phyloP scores from a whole-genome alignment of 35 echinoderm and acorn worm species.

The Apostichopus japonicus region DNA sequence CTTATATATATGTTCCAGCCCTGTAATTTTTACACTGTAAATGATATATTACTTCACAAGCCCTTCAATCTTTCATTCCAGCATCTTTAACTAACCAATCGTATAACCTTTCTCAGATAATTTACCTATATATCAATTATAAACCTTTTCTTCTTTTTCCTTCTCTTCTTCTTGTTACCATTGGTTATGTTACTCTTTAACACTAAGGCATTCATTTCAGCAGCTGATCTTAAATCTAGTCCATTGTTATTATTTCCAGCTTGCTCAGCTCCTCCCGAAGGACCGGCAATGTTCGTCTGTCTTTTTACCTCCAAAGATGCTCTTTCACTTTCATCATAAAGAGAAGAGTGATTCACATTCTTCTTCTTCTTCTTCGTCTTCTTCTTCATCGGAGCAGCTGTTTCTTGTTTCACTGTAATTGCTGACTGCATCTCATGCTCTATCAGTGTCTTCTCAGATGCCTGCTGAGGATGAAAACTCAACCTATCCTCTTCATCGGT shows the following conservation, averaged over 20 bases:
- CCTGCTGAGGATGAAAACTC: too few species aligned
- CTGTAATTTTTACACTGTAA: too few species aligned
- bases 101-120: too few species aligned
- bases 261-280: not conserved
- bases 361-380: not conserved
- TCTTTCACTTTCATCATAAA: not conserved
- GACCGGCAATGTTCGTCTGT: not conserved
- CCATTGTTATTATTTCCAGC: not conserved
- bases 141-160: not conserved
- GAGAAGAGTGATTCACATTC: not conserved
- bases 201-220: not conserved
- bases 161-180: not conserved
- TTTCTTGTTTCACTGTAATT: not conserved
- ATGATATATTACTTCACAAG: too few species aligned
- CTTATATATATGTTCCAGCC: too few species aligned
- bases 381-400: not conserved
- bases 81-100: too few species aligned
- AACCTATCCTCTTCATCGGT: too few species aligned
- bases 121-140: not conserved
- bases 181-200: not conserved
- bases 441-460: not conserved
- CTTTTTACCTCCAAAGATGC: not conserved
- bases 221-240: not conserved
- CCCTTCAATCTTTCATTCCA: too few species aligned
- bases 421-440: not conserved